Evolutionary conservation across 2,113 vertebrate genomes (phyloP).

Genomic region (Lontra canadensis): DNA sequence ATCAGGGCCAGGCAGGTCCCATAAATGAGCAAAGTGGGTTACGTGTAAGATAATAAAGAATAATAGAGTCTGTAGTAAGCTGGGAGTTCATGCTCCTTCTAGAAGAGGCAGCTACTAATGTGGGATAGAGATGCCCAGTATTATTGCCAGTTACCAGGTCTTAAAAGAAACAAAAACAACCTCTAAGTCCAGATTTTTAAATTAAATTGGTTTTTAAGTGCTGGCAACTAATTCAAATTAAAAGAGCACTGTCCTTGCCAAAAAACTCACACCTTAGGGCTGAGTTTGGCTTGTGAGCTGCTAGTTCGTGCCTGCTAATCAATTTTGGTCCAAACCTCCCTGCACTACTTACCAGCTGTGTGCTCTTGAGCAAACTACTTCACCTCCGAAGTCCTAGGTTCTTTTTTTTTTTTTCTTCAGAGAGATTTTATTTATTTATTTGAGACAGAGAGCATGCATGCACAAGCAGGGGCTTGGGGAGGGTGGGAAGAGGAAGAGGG

Average conservation of each 20-base stretch:
- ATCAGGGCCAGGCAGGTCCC: neutral
- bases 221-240: neutral
- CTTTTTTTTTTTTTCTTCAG: neutral
- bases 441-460: neutral
- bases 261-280: neutral
- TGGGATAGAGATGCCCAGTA: neutral
- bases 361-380: neutral
- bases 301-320: neutral
- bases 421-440: neutral
- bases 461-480: neutral
- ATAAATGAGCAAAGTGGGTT: neutral
- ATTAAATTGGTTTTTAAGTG: slow-evolving; percentile 14
- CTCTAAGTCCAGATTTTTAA: neutral
- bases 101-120: neutral
- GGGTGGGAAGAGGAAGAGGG: neutral
- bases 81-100: neutral
- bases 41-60: neutral
- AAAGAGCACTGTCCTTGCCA: neutral
- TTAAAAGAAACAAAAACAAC: neutral
- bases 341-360: neutral
- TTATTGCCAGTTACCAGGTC: neutral
- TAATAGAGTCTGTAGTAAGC: neutral
- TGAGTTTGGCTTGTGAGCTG: neutral
- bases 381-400: neutral
- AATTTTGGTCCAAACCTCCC: neutral